These are phyloP conservation scores for Phoenicopterus ruber DNA, from an alignment of 2,113 vertebrate genomes.

Conservation along the genomic window DNA sequence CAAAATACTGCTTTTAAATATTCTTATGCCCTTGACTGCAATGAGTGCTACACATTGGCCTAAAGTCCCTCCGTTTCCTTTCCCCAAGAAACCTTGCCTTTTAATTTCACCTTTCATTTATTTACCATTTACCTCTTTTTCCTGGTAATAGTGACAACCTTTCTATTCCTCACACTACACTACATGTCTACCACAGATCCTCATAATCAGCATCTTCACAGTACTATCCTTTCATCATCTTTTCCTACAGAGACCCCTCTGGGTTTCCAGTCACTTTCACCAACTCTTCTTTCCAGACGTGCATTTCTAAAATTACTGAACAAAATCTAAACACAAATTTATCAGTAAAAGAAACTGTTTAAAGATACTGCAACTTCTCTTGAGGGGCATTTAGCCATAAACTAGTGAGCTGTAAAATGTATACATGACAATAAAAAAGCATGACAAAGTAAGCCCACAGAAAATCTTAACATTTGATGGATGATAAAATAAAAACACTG, in stretches of 20 bases:
- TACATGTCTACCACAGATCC: neutral
- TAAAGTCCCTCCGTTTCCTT: neutral
- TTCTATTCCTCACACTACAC: neutral
- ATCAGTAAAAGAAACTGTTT: neutral
- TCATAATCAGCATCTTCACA: neutral
- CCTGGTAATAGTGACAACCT: neutral
- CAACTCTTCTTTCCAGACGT: neutral
- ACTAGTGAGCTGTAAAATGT: neutral
- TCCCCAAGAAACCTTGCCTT: neutral
- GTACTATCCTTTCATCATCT: neutral
- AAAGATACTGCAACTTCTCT: neutral
- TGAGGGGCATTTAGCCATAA: neutral
- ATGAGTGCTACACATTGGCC: too few species aligned
- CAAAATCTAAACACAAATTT: neutral
- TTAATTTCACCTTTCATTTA: neutral
- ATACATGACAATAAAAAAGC: neutral
- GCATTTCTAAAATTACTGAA: neutral
- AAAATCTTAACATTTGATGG: neutral
- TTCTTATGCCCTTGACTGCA: neutral
- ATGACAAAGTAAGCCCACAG: neutral
- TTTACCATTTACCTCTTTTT: neutral
- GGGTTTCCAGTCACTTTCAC: neutral
- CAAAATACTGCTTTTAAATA: neutral
- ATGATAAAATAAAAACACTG: neutral
- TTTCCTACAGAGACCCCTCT: neutral